Evolutionary conservation across 2,888 invertebrate genomes (phyloP), one percentile per base, ranked within the genome.

Genomic region (Drosophila lacicola): DNA sequence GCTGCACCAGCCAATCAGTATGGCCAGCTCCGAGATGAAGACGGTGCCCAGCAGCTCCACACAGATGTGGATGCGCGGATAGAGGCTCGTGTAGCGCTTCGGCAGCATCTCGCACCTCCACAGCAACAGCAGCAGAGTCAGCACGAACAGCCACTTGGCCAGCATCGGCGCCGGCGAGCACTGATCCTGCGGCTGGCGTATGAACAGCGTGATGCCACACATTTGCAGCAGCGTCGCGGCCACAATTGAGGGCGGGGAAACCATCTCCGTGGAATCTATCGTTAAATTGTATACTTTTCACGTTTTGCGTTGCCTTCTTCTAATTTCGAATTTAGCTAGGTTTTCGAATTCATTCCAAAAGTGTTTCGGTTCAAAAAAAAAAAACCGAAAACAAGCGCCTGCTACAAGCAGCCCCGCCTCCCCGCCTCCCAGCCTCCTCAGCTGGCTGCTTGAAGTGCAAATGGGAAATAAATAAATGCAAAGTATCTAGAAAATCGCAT

Each of bases 31-130:
- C 29, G 68, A 45, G 25, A 69, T 11, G 25, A 72, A 58, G 36
- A 82, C 50, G 21, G 72, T 81, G 50, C 47, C 45, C 61, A 84
- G 37, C 19, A 78, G 46, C 49, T 80, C 85, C 9, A 45, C 42
- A 3, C 45, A 37, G 21, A 37, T 47, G 41, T 53, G 49, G 4
- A 74, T 4, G 21, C 56, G 53, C 42, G 65, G 71, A 50, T 44
- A 49, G 68, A 51, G 5, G 10, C n/a, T 45, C 21, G 33, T 21
- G 4, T 41, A 65, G 2, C 54, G 29, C 14, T 51, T 53, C 2
- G 85, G 79, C 13, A 82, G 19, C 34, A 85, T 14, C 8, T 76
- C 56, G 2, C 51, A 57, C 2, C 62, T 39, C 73, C 79, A 68
- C 1, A 81, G 41, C 8, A 73, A 13, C 45, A 79, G 34, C 33